A percentile compares a stretch with the other conserved stretches of the same genome.
Conservation (phyloP, 2,113 vertebrate genomes). For the Labrus mixtus region DNA sequence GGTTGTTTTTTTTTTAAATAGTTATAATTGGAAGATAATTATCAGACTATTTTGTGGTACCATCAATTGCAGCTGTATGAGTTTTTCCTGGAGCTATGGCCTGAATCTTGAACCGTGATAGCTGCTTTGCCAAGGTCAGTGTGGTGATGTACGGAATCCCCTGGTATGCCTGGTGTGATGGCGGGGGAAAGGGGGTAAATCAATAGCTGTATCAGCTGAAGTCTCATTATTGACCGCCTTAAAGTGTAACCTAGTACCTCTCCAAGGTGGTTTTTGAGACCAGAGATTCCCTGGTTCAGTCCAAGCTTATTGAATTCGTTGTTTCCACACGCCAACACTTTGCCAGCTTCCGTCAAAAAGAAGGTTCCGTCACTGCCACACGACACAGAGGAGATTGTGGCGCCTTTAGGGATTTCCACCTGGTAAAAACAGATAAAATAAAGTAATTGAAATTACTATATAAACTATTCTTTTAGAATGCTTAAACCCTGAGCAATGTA, state of each 20-base stretch:
- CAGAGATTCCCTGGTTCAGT: constrained; percentile 94
- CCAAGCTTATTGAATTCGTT: constrained; percentile 98
- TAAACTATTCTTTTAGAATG: not conserved
- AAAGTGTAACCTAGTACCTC: constrained; percentile 69
- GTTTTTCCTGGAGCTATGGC: constrained; percentile 92
- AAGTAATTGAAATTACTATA: not conserved
- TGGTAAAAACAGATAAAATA: constrained; percentile 55
- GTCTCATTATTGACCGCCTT: not conserved
- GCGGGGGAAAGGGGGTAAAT: not conserved
- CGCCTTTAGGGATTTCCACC: constrained; percentile 93
- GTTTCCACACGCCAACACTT: constrained; percentile 96
- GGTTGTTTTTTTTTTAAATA: too few relatives aligned
- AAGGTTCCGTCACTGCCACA: constrained; percentile 96
- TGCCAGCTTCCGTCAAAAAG: constrained; percentile 93
- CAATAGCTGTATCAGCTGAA: not conserved
- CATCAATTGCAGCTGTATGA: constrained; percentile 96
- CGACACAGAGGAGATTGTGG: constrained; percentile 90
- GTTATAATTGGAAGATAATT: not conserved
- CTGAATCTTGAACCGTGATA: constrained; percentile 93
- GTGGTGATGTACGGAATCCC: constrained; percentile 93
- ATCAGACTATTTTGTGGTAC: constrained; percentile 69
- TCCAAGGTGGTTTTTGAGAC: constrained; percentile 91
- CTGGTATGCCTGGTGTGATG: constrained; percentile 85
- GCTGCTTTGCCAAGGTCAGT: constrained; percentile 93
- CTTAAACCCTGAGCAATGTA: not conserved